Percentiles rank a stretch among this genome's conserved stretches.
These are phyloP conservation scores for Ascidia mentula DNA, from an alignment of 23 tunicate genomes.

Conservation along the genomic window DNA sequence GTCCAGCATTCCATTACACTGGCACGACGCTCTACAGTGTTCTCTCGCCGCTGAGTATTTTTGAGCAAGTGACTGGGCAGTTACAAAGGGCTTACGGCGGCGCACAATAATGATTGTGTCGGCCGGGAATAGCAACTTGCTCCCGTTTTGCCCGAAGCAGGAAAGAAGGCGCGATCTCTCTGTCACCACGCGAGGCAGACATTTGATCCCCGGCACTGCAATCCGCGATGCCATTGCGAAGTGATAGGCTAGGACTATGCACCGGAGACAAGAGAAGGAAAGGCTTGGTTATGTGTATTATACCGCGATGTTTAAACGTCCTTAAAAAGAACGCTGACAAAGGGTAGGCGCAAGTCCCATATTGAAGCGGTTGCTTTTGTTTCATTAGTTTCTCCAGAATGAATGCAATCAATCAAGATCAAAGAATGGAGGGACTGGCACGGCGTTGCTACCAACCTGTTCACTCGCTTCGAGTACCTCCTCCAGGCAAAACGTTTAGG, in stretches of 20 bases:
- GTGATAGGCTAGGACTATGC: no score
- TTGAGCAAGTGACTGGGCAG: background rate
- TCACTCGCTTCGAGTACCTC: background rate
- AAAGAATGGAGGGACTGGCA: background rate
- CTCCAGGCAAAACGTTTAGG: background rate
- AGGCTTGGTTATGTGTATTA: no score
- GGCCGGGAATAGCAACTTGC: background rate
- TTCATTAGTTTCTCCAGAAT: no score
- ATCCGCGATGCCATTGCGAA: no score
- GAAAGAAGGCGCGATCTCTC: background rate
- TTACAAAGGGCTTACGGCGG: background rate
- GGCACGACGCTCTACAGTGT: background rate
- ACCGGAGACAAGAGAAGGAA: no score
- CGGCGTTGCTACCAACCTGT: background rate
- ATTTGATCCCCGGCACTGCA: no score
- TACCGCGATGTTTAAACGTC: no score
- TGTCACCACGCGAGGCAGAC: no score
- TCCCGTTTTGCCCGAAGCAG: background rate
- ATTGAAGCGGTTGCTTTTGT: no score
- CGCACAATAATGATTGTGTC: background rate
- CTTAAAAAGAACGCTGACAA: no score
- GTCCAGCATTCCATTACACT: slow-evolving; percentile 13
- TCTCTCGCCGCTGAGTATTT: background rate
- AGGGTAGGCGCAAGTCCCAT: no score
- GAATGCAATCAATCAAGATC: slow-evolving; percentile 3